Base-by-base conservation (phyloP, 2,113 vertebrate species). In the Pachycephala philippinensis region DNA sequence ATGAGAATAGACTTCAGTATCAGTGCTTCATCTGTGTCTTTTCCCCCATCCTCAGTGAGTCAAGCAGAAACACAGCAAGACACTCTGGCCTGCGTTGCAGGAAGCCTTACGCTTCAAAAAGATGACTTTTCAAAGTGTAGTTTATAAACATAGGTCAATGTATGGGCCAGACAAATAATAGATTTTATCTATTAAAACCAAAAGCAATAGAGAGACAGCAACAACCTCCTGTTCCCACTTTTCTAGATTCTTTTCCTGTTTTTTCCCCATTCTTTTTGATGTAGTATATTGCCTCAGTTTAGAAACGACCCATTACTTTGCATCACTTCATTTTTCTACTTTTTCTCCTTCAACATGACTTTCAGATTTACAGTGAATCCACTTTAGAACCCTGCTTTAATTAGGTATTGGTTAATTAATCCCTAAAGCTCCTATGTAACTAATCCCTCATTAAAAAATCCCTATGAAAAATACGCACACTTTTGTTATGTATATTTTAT, bases 381-480 rank as follows among this genome's bases (percentile, higher is more conserved):
- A 60, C 60, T 95, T 95, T 75, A 82, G 39, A 92, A 52, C 20
- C 27, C n/a, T 81, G 30, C 19, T 93, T 90, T 92, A 92, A 84
- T 93, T 92, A 90, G 27, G 19, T 68, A 49, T 84, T 92, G 26
- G n/a, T 95, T 89, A 92, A 86, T 95, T 88, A 95, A 96, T 81
- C 52, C 69, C 60, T 89, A 93, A 92, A 96, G 44, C 52, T 87
- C 69, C 39, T 19, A 27, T 84, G 70, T 70, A 89, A 84, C 69
- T 92, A 92, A 92, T 83, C 57, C 59, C 54, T 89, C n/a, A 77
- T 74, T 92, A 63, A 87, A 92, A 96, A 96, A 35, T 75, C 54
- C 23, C 39, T 87, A 30, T 71, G 64, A 95, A 95, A 91, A 89
- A 75, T 75, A 59, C 0, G 15, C 85, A 78, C 18, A 68, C 24